These are phyloP conservation scores for Furnarius figulus DNA, from an alignment of 2,113 vertebrate species.

Conservation along the genomic window DNA sequence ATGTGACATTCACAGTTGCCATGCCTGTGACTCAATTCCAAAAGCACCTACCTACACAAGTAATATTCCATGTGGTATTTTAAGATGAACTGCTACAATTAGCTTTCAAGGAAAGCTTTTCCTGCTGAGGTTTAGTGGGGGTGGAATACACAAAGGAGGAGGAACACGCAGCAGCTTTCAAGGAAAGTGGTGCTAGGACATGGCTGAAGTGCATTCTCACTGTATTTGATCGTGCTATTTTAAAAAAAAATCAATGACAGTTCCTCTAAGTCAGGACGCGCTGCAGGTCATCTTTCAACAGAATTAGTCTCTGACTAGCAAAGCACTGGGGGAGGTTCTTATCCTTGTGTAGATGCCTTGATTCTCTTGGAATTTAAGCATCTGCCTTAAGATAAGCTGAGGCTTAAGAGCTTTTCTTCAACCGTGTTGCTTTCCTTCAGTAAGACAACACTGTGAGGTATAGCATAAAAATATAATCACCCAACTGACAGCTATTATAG, in stretches of 20 bases:
- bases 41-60: neutral
- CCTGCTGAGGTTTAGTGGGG: neutral
- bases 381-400: constrained; percentile 6
- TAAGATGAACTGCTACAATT: neutral
- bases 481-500: neutral
- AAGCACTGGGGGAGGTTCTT: neutral
- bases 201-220: neutral
- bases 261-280: neutral
- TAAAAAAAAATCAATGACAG: constrained; percentile 25
- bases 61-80: neutral
- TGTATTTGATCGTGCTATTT: neutral
- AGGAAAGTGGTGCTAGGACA: neutral
- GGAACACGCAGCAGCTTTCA: neutral
- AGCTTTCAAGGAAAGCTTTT: constrained; percentile 4
- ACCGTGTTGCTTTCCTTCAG: neutral
- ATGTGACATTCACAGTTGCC: constrained; percentile 14
- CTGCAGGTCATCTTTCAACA: neutral
- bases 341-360: neutral
- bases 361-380: neutral
- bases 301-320: neutral
- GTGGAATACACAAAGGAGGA: neutral
- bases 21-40: constrained; percentile 12
- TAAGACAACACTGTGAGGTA: neutral
- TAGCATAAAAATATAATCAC: neutral
- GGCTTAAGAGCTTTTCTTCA: constrained; percentile 7